A percentile compares a stretch with the other conserved stretches of the same genome.
Evolutionary conservation across 2,797 vertebrate genomes (phyloP).

Genomic region (Ptychobarbus kaznakovi): DNA sequence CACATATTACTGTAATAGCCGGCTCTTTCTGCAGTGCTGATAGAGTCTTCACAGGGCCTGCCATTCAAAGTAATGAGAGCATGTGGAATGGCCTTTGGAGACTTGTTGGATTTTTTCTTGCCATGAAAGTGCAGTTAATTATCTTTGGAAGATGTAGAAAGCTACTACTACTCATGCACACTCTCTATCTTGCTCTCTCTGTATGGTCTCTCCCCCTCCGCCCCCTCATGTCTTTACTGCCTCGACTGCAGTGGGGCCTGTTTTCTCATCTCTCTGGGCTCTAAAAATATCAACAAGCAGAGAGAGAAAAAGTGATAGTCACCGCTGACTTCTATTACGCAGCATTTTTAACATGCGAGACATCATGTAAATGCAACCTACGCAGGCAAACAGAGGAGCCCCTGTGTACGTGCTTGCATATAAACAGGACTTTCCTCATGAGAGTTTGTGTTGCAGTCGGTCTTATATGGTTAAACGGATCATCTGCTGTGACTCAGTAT

Average conservation of each 20-base stretch:
- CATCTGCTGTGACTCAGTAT: constrained; percentile 9
- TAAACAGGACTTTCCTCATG: constrained; percentile 26
- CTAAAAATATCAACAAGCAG: constrained; percentile 76
- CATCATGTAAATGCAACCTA: constrained; percentile 37
- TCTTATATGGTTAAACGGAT: constrained; percentile 2
- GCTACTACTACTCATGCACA: constrained; percentile 45
- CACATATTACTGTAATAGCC: constrained; percentile 54
- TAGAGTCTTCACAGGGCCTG: constrained; percentile 45
- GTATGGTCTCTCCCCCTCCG: constrained; percentile 56
- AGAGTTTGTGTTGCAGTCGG: constrained; percentile 9
- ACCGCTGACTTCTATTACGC: constrained; percentile 44
- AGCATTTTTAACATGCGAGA: constrained; percentile 50
- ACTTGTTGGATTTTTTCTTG: constrained; percentile 19
- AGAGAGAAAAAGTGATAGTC: constrained; percentile 30
- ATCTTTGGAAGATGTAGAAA: constrained; percentile 43
- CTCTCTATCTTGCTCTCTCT: constrained; percentile 55
- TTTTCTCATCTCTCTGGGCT: constrained; percentile 76
- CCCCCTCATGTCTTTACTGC: constrained; percentile 74
- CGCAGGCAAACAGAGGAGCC: constrained; percentile 11
- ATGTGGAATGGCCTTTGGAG: constrained; percentile 35
- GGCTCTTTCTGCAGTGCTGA: constrained; percentile 30
- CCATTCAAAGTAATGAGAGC: constrained; percentile 51
- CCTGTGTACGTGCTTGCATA: not conserved
- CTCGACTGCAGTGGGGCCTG: constrained; percentile 70
- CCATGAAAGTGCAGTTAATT: constrained; percentile 45